Percentiles rank a stretch among this genome's conserved stretches.
Evolutionary conservation across 2,113 vertebrate genomes (phyloP).

Genomic region (Rhea americana): DNA sequence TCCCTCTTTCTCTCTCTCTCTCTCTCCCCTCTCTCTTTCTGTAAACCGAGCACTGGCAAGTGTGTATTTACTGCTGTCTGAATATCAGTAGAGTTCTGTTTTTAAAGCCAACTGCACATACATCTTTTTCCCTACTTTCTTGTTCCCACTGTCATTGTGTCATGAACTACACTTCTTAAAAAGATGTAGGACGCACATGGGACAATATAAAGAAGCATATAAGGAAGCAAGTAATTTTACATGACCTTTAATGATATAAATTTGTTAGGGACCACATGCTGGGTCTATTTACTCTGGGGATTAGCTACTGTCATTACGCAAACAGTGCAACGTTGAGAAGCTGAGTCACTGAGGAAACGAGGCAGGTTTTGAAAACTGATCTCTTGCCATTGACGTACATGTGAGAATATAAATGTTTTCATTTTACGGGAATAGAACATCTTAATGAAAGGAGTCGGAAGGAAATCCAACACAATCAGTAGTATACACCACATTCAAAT

Average conservation of each 20-base stretch:
- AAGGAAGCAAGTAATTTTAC: conserved; percentile 2
- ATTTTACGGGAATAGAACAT: conserved; percentile 54
- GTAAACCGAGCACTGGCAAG: neutral
- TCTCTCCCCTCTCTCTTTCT: neutral
- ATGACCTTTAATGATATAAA: conserved; percentile 42
- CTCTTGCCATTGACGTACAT: conserved; percentile 50
- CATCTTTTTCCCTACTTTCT: neutral
- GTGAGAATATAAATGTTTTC: conserved; percentile 34
- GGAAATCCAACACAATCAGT: conserved; percentile 53
- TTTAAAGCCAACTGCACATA: neutral
- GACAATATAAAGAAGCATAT: neutral
- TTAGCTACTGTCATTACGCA: conserved; percentile 54
- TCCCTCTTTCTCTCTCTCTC: neutral
- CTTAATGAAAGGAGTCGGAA: conserved; percentile 25
- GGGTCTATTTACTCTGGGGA: conserved; percentile 39
- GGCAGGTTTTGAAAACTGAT: conserved; percentile 65
- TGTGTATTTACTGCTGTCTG: neutral
- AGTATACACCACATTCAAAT: neutral
- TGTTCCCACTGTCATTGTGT: neutral
- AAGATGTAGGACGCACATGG: neutral
- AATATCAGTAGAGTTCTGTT: neutral
- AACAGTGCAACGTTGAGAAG: conserved; percentile 52
- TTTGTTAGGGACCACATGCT: neutral
- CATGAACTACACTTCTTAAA: neutral
- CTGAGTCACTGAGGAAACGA: conserved; percentile 73